These are phyloP conservation scores for Aethina tumida DNA, from an alignment of 1,140 invertebrate genomes.

Conservation along the genomic window DNA sequence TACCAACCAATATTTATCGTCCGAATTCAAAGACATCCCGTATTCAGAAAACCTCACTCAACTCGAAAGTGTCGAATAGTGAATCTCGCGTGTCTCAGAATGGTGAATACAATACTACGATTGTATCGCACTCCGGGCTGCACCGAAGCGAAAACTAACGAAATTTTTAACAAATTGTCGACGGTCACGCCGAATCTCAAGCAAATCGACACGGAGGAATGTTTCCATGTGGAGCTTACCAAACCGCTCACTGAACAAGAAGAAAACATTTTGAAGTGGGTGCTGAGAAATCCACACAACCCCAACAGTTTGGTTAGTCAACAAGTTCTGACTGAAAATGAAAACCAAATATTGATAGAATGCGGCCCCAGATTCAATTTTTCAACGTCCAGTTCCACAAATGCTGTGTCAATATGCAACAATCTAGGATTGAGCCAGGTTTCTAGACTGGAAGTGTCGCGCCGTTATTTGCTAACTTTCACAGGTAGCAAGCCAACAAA, in stretches of 20 bases:
- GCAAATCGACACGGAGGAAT: slow-evolving; percentile 59
- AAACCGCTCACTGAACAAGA: slow-evolving; percentile 43
- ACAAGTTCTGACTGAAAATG: slow-evolving; percentile 28
- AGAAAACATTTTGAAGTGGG: slow-evolving; percentile 54
- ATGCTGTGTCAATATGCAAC: slow-evolving; percentile 87
- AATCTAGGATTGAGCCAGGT: slow-evolving; percentile 67
- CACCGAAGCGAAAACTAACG: slow-evolving; percentile 27
- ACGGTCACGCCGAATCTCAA: slow-evolving; percentile 16
- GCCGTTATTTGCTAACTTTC: slow-evolving; percentile 62
- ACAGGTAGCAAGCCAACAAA: slow-evolving; percentile 28
- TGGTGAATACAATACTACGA: slow-evolving; percentile 22
- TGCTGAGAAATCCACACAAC: slow-evolving; percentile 56
- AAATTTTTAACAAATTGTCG: slow-evolving; percentile 27
- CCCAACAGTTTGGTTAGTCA: slow-evolving; percentile 40
- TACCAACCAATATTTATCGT: too few species aligned
- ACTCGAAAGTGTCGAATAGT: too few species aligned
- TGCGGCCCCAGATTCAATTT: slow-evolving; percentile 86
- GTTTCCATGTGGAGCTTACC: slow-evolving; percentile 64
- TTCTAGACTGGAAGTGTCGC: slow-evolving; percentile 69
- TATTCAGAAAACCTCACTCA: too few species aligned
- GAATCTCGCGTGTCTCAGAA: too few species aligned
- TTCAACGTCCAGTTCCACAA: slow-evolving; percentile 88
- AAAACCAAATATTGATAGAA: slow-evolving; percentile 53
- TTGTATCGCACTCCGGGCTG: slow-evolving; percentile 28
- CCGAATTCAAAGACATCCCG: too few species aligned